These are phyloP conservation scores for Nomada flava DNA, from an alignment of 2,888 invertebrate species.

Conservation along the genomic window DNA sequence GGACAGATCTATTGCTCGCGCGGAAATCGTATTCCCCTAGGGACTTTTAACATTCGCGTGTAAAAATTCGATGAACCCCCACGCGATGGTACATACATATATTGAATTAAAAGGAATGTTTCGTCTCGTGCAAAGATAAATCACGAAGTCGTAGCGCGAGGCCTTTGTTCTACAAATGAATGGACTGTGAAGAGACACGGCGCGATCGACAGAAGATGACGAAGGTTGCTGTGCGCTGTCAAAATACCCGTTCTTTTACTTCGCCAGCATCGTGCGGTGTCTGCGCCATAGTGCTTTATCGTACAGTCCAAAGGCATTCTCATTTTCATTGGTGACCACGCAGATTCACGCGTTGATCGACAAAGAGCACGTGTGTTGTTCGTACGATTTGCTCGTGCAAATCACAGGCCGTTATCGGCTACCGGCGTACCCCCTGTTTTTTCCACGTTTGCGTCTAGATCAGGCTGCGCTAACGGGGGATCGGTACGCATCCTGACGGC, in stretches of 20 bases:
- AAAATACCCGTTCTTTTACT: slow-evolving; percentile 76
- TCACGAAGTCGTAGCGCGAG: slow-evolving; percentile 43
- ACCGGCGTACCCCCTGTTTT: slow-evolving; percentile 26
- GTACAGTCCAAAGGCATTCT: slow-evolving; percentile 44
- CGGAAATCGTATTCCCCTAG: slow-evolving; percentile 32
- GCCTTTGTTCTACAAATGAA: slow-evolving; percentile 60
- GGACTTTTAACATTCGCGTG: slow-evolving; percentile 16
- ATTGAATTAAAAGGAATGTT: slow-evolving; percentile 13
- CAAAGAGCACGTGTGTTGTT: too few relatives aligned
- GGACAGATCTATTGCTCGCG: slow-evolving; percentile 43
- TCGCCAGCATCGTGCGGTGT: slow-evolving; percentile 74
- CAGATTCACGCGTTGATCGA: neutral
- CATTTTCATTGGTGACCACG: neutral
- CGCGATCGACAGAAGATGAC: slow-evolving; percentile 71
- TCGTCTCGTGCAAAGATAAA: slow-evolving; percentile 36
- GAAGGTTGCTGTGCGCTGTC: slow-evolving; percentile 77
- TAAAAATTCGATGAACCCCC: slow-evolving; percentile 31
- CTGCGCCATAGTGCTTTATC: slow-evolving; percentile 73
- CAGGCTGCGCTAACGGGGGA: slow-evolving; percentile 27
- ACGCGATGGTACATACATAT: neutral
- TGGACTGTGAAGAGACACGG: slow-evolving; percentile 49
- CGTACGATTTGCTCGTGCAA: too few relatives aligned
- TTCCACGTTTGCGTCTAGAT: slow-evolving; percentile 28
- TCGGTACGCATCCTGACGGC: slow-evolving; percentile 26
- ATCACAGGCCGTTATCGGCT: slow-evolving; percentile 52